Conservation (phyloP, 64 coral and sea anemone genomes). For the Catalaphyllia jardinei region DNA sequence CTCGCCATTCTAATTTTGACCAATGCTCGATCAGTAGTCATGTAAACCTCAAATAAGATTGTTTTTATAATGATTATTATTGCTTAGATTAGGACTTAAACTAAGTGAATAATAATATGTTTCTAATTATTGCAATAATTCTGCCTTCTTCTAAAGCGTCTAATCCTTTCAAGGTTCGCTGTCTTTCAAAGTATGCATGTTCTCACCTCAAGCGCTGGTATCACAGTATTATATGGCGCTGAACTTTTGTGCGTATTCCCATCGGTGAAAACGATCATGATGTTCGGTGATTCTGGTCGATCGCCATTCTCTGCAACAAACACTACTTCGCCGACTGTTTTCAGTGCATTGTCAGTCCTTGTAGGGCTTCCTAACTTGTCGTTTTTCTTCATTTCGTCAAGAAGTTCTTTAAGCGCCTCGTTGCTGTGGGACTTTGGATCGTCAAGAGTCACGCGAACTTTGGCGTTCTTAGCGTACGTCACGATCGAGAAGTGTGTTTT, state of each 20-base stretch:
- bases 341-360: conserved; percentile 32
- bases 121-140: too few species aligned
- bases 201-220: conserved; percentile 11
- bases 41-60: too few species aligned
- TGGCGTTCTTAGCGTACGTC: background rate
- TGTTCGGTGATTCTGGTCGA: conserved; percentile 19
- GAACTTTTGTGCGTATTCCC: conserved; percentile 13
- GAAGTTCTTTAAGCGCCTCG: background rate
- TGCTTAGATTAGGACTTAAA: too few species aligned
- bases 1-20: too few species aligned
- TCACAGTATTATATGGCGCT: background rate
- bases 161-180: too few species aligned
- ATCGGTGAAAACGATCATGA: conserved; percentile 60
- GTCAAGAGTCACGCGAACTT: background rate
- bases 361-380: conserved; percentile 16
- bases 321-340: background rate
- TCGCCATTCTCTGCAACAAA: conserved; percentile 32
- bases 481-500: conserved; percentile 11
- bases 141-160: too few species aligned
- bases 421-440: background rate
- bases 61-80: too few species aligned
- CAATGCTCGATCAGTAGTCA: too few species aligned
- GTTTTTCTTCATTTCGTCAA: background rate
- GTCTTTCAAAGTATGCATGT: too few species aligned
- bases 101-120: too few species aligned